These are phyloP conservation scores for Gryllus bimaculatus DNA, from an alignment of 1,140 invertebrate genomes.

Conservation along the genomic window DNA sequence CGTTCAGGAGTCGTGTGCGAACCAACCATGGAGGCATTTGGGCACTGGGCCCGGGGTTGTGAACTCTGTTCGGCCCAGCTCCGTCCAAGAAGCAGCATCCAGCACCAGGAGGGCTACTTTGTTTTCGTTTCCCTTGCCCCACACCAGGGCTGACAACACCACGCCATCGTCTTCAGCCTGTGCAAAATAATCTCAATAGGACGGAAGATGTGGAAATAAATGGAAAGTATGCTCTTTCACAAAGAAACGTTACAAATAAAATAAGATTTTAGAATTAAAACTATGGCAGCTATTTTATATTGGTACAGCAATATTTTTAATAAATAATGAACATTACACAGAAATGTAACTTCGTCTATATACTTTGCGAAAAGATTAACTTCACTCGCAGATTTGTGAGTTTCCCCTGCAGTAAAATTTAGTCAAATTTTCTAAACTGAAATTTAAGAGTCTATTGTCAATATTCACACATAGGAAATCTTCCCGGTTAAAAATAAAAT, in stretches of 20 bases:
- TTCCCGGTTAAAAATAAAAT: no score
- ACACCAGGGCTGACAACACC: constrained; percentile 57
- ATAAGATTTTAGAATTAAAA: not conserved
- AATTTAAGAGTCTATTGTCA: no score
- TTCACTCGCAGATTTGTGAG: no score
- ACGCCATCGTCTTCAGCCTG: constrained; percentile 67
- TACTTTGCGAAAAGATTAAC: no score
- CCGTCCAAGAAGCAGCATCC: constrained; percentile 53
- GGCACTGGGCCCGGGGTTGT: constrained; percentile 58
- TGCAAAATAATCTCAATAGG: not conserved
- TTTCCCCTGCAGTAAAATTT: no score
- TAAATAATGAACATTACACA: not conserved
- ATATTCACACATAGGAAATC: no score
- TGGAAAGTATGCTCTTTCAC: not conserved
- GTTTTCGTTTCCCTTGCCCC: constrained; percentile 46
- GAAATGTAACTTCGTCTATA: no score
- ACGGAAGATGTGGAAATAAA: not conserved
- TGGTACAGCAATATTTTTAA: no score
- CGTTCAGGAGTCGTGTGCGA: constrained; percentile 28
- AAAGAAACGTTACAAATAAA: not conserved
- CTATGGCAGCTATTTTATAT: no score
- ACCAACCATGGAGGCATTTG: constrained; percentile 76
- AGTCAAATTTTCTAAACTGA: no score
- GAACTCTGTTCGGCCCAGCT: constrained; percentile 58
- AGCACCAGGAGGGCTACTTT: constrained; percentile 57